These are phyloP conservation scores for Tachysurus fulvidraco DNA, from an alignment of 2,113 vertebrate genomes.

Conservation along the genomic window DNA sequence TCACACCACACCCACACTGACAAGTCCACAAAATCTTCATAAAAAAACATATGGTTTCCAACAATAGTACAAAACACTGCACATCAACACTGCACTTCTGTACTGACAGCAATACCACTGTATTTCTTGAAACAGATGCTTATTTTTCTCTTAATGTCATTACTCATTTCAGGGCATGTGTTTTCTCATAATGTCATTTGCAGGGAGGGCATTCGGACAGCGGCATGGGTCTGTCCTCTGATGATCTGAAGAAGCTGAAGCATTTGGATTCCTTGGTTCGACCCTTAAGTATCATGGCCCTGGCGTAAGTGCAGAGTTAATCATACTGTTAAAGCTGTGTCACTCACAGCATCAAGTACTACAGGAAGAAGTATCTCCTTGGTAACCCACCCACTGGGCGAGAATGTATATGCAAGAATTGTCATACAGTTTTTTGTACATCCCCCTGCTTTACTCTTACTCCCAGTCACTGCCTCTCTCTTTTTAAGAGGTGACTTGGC, in stretches of 20 bases:
- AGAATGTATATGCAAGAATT: conserved; percentile 69
- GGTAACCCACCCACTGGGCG: conserved; percentile 64
- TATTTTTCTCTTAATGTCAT: not conserved
- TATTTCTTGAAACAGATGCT: not conserved
- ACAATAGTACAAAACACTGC: not conserved
- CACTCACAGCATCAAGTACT: conserved; percentile 15
- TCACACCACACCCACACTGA: conserved; percentile 16
- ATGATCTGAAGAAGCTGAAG: conserved; percentile 83
- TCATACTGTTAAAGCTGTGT: not conserved
- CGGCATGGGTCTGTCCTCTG: conserved; percentile 83
- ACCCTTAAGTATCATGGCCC: conserved; percentile 85
- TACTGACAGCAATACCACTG: not conserved
- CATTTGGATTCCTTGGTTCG: conserved; percentile 79
- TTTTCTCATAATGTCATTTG: conserved; percentile 24
- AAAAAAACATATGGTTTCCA: conserved; percentile 15
- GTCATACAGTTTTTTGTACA: conserved; percentile 45
- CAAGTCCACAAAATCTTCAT: not conserved
- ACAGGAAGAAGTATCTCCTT: conserved; percentile 44
- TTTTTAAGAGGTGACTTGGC: conserved; percentile 58
- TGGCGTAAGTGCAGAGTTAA: conserved; percentile 78
- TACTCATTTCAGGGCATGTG: not conserved
- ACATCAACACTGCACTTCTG: not conserved
- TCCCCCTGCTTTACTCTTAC: conserved; percentile 46
- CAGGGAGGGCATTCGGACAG: conserved; percentile 84
- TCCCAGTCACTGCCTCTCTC: conserved; percentile 54